Evolutionary conservation across 2,113 vertebrate species (phyloP).

Genomic region (Hirundichthys speculiger): DNA sequence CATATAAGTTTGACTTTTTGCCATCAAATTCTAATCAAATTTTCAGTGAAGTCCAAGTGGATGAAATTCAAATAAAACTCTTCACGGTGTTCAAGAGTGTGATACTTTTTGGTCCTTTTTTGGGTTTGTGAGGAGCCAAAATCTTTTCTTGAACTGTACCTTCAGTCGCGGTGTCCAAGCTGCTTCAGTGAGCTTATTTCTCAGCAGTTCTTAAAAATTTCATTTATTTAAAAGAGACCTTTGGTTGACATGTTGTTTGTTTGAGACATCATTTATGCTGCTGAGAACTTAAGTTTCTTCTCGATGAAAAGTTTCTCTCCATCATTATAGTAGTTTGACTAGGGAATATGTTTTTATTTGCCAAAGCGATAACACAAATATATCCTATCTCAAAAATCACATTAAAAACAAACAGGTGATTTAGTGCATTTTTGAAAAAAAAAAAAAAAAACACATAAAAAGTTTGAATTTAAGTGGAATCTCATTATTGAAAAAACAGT

Average conservation of each 20-base stretch:
- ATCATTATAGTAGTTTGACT: not conserved
- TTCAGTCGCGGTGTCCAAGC: not conserved
- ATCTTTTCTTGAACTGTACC: not conserved
- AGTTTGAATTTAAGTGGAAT: too few relatives aligned
- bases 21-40: too few relatives aligned
- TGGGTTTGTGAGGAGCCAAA: too few relatives aligned
- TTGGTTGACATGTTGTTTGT: constrained; percentile 6
- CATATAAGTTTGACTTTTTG: too few relatives aligned
- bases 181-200: constrained; percentile 8
- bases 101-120: too few relatives aligned
- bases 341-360: too few relatives aligned
- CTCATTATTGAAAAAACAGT: too few relatives aligned
- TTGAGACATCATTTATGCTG: constrained; percentile 14
- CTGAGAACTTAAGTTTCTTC: constrained; percentile 6
- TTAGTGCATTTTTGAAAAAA: not conserved
- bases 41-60: too few relatives aligned
- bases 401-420: not conserved
- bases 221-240: constrained; percentile 15
- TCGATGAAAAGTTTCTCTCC: too few relatives aligned
- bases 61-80: too few relatives aligned
- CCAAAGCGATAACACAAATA: too few relatives aligned
- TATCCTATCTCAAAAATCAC: not conserved
- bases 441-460: not conserved
- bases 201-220: constrained; percentile 1
- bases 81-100: too few relatives aligned